Percentiles rank a stretch among this genome's conserved stretches.
phyloP scores from a whole-genome alignment of 1,140 invertebrate species.

The Zophobas atratus region DNA sequence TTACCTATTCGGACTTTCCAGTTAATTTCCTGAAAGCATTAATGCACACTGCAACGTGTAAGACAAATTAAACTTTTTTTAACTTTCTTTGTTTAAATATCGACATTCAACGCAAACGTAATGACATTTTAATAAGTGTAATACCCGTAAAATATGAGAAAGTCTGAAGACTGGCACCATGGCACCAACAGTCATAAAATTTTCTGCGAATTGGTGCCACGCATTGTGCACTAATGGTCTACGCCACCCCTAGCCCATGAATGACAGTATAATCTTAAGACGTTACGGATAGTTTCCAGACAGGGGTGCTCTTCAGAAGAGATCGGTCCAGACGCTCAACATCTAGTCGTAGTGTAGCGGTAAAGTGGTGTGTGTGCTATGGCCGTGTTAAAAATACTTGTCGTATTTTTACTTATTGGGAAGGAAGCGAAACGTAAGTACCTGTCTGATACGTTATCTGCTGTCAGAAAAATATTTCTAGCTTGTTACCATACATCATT shows the following conservation, averaged over 20 bases:
- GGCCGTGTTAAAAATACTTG: constrained; percentile 38
- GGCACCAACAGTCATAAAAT: constrained; percentile 29
- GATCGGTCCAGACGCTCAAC: constrained; percentile 34
- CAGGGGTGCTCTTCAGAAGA: constrained; percentile 31
- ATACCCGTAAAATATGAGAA: neutral
- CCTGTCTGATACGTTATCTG: neutral
- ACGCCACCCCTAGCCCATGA: constrained; percentile 5
- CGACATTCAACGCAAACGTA: neutral
- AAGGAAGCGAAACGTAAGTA: constrained; percentile 6
- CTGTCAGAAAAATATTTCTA: too few relatives aligned
- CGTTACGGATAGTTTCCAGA: constrained; percentile 32
- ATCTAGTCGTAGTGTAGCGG: constrained; percentile 31
- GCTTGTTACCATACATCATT: too few relatives aligned
- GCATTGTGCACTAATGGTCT: constrained; percentile 7
- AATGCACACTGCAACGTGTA: too few relatives aligned
- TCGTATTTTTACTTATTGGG: constrained; percentile 26
- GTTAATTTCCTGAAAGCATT: too few relatives aligned
- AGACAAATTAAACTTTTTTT: too few relatives aligned
- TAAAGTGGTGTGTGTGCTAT: constrained; percentile 15
- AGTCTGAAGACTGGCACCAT: constrained; percentile 5
- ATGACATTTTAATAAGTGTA: constrained; percentile 14
- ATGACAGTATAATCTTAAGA: constrained; percentile 27
- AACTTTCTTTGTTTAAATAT: too few relatives aligned
- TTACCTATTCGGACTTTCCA: too few relatives aligned
- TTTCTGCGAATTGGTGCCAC: constrained; percentile 17